A percentile compares a stretch with the other conserved stretches of the same genome.
These are phyloP conservation scores for Chrysaora quinquecirrha DNA, from an alignment of 30 jellyfish, hydroid and myxozoan genomes.

Conservation along the genomic window DNA sequence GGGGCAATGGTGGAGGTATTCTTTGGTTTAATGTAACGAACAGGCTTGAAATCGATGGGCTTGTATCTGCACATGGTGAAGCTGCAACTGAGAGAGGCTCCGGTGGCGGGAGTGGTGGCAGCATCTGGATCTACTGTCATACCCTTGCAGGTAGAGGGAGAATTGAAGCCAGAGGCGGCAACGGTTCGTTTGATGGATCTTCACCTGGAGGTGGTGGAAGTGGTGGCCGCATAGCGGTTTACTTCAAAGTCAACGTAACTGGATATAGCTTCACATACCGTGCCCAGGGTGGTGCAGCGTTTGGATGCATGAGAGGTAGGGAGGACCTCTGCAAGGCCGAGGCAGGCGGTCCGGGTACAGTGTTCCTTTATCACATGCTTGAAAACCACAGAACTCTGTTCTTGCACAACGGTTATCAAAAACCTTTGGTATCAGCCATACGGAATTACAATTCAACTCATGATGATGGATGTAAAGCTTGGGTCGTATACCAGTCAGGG, in stretches of 20 bases:
- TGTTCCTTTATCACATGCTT: conserved; percentile 45
- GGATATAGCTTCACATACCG: conserved; percentile 68
- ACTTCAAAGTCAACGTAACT: conserved; percentile 60
- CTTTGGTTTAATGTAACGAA: conserved; percentile 68
- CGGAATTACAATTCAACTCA: conserved; percentile 41
- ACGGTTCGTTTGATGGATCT: conserved; percentile 40
- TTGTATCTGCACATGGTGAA: conserved; percentile 70
- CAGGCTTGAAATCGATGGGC: conserved; percentile 58
- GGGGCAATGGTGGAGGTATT: conserved; percentile 73
- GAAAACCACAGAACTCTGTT: conserved; percentile 61
- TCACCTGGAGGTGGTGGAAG: conserved; percentile 73
- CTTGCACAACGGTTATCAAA: conserved; percentile 63
- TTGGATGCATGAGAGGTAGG: conserved; percentile 52
- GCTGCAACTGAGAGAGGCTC: conserved; percentile 48
- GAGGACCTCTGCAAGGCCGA: conserved; percentile 66
- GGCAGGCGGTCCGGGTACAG: conserved; percentile 78
- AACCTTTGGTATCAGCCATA: conserved; percentile 68
- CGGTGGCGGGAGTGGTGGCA: conserved; percentile 80
- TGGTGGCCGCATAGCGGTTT: conserved; percentile 72
- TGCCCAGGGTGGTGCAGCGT: conserved; percentile 78
- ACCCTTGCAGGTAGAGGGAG: conserved; percentile 59
- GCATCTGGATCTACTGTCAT: conserved; percentile 66
- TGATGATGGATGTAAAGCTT: conserved; percentile 74
- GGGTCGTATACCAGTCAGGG: conserved; percentile 65
- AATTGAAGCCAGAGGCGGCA: conserved; percentile 66